Percentiles rank a stretch among this genome's conserved stretches.
Conservation (phyloP, 2,888 invertebrate genomes). For the Leptinotarsa peninsularis region DNA sequence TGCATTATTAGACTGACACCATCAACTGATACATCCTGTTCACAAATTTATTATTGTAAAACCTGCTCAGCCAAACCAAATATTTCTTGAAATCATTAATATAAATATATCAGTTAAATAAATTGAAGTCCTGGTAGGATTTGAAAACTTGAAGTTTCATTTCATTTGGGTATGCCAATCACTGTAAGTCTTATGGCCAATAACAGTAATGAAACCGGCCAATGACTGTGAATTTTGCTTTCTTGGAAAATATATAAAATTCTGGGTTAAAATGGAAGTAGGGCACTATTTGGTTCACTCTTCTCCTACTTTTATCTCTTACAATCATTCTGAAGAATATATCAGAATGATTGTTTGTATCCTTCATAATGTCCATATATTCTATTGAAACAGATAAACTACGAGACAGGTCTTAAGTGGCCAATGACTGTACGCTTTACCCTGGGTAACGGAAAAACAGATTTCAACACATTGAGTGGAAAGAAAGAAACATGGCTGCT, state of each 20-base stretch:
- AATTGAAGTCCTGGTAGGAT: conserved; percentile 1
- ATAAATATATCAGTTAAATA: background rate
- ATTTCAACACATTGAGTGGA: too few relatives aligned
- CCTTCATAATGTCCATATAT: too few relatives aligned
- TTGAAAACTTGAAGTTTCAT: background rate
- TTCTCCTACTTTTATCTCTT: background rate
- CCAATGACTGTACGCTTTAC: too few relatives aligned
- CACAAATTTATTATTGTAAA: conserved; percentile 13
- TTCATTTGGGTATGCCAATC: conserved; percentile 3
- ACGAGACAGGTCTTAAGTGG: too few relatives aligned
- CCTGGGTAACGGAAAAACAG: too few relatives aligned
- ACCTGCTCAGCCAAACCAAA: conserved; percentile 11
- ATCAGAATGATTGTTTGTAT: too few relatives aligned
- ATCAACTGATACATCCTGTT: background rate
- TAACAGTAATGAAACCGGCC: conserved; percentile 1
- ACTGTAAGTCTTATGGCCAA: conserved; percentile 4
- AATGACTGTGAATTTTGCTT: conserved; percentile 1
- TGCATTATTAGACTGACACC: conserved; percentile 14
- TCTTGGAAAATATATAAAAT: background rate
- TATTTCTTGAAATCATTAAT: background rate
- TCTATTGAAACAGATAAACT: too few relatives aligned
- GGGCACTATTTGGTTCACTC: background rate
- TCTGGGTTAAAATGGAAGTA: background rate
- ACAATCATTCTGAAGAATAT: too few relatives aligned
- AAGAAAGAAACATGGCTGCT: too few relatives aligned